Percentiles rank a stretch among this genome's conserved stretches.
phyloP scores from a whole-genome alignment of 2,797 vertebrate genomes.

The Hybognathus amarus region DNA sequence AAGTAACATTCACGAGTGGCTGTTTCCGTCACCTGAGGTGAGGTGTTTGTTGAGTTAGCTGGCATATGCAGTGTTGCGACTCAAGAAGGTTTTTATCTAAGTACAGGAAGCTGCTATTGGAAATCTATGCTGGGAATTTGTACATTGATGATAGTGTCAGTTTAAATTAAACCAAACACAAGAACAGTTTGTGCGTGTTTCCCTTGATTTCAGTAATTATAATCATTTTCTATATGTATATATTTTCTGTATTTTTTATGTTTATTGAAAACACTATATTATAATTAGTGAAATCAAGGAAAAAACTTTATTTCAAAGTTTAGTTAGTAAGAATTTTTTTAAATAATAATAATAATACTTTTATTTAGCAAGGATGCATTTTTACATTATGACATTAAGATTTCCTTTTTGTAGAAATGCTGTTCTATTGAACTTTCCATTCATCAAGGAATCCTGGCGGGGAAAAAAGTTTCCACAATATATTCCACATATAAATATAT shows the following conservation, averaged over 20 bases:
- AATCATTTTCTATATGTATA: background rate
- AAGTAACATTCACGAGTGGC: background rate
- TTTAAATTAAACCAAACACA: constrained; percentile 33
- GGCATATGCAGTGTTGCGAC: background rate
- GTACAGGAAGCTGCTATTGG: constrained; percentile 8
- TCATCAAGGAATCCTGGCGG: background rate
- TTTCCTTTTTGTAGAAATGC: background rate
- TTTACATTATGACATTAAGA: background rate
- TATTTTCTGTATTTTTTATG: background rate
- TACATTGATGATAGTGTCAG: constrained; percentile 37
- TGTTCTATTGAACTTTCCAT: background rate
- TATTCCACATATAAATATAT: background rate
- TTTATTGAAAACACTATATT: background rate
- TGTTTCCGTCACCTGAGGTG: background rate
- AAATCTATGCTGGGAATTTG: constrained; percentile 45
- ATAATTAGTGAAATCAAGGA: background rate
- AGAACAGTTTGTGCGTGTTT: background rate
- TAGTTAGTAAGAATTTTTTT: background rate
- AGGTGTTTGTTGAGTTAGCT: constrained; percentile 7
- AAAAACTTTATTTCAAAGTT: background rate
- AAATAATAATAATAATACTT: background rate
- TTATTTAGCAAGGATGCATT: background rate
- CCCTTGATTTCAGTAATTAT: background rate
- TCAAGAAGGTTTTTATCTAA: background rate
- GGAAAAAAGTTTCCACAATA: background rate